Percentiles rank a stretch among this genome's conserved stretches.
Conservation (phyloP, 2,797 vertebrate species). For the Centroberyx gerrardi region DNA sequence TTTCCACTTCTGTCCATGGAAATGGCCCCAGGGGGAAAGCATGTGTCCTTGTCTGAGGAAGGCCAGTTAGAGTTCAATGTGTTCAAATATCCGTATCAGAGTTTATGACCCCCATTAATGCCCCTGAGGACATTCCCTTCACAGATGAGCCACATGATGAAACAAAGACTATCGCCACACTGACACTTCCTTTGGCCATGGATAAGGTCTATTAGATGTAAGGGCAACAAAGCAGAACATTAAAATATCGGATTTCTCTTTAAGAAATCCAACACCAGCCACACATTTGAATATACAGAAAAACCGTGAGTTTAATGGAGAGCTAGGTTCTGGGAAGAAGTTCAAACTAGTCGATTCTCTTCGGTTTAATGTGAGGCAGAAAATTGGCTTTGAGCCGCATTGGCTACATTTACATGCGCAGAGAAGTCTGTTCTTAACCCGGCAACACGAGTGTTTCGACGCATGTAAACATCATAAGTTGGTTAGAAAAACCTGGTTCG, state of each 20-base stretch:
- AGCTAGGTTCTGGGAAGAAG: background rate
- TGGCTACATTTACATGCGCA: too few species aligned
- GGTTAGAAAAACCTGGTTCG: too few species aligned
- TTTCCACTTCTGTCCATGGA: conserved; percentile 73
- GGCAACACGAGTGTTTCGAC: too few species aligned
- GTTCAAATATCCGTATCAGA: conserved; percentile 78
- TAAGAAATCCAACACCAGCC: conserved; percentile 29
- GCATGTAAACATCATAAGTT: too few species aligned
- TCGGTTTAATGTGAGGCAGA: conserved; percentile 4
- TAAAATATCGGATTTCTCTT: conserved; percentile 20
- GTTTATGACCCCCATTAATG: conserved; percentile 79
- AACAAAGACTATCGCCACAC: conserved; percentile 50
- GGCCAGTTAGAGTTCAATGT: conserved; percentile 80
- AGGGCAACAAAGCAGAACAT: conserved; percentile 64
- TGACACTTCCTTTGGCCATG: conserved; percentile 62
- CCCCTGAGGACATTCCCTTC: conserved; percentile 63
- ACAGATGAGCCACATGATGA: conserved; percentile 54
- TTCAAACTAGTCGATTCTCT: background rate
- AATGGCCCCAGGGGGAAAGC: conserved; percentile 63
- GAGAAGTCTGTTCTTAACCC: too few species aligned
- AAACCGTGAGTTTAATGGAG: conserved; percentile 24
- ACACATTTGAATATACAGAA: conserved; percentile 21
- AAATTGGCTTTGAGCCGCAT: too few species aligned
- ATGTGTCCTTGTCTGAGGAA: conserved; percentile 71
- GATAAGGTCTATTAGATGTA: conserved; percentile 59